phyloP scores from a whole-genome alignment of 2,113 vertebrate genomes.

The Chlorodrepanis virens region DNA sequence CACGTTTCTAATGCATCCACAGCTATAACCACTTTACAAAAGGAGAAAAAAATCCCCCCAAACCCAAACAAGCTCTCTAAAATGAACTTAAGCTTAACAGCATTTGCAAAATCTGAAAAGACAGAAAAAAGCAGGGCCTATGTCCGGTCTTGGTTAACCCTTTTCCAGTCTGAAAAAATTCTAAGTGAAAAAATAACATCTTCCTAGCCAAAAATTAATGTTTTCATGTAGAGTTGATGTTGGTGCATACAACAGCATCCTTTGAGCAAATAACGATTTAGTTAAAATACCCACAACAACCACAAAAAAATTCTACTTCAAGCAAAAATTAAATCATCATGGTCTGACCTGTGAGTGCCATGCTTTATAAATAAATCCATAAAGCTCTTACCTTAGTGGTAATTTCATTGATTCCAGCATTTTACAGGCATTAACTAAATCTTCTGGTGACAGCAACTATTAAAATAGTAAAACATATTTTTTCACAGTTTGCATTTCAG shows the following conservation, averaged over 20 bases:
- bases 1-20: background rate
- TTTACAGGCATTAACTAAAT: conserved; percentile 94
- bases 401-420: conserved; percentile 91
- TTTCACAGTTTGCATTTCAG: background rate
- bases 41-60: background rate
- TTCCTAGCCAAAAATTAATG: background rate
- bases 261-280: background rate
- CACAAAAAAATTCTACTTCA: background rate
- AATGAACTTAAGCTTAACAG: background rate
- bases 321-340: background rate
- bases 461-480: background rate
- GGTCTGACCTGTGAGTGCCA: background rate
- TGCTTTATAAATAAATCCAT: background rate
- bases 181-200: background rate
- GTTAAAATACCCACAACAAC: background rate
- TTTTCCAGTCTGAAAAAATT: background rate
- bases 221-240: background rate
- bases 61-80: background rate
- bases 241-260: background rate
- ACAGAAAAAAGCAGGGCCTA: background rate
- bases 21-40: background rate
- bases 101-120: background rate
- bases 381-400: conserved; percentile 83
- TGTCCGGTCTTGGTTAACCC: background rate
- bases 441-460: conserved; percentile 86